Conservation (phyloP, 92 coral and sea anemone species). For the Parazoanthus swiftii region DNA sequence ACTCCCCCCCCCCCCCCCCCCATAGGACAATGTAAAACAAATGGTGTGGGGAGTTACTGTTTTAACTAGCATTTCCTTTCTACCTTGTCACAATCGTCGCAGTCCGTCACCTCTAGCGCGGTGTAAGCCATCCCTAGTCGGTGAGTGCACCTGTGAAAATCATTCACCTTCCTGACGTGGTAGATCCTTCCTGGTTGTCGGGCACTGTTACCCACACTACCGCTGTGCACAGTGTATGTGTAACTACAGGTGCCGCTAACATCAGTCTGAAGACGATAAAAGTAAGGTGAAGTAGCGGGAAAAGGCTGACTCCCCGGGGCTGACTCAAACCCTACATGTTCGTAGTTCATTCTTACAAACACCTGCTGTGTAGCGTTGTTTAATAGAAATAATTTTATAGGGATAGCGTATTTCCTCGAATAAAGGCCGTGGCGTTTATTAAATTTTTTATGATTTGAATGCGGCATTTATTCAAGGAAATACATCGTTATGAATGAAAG, state of each 20-base stretch:
- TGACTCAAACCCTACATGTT: too few relatives aligned
- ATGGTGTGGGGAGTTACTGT: too few relatives aligned
- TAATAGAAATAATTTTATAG: too few relatives aligned
- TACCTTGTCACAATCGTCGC: constrained; percentile 30
- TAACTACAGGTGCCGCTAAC: constrained; percentile 18
- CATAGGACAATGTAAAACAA: background rate
- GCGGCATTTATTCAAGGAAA: too few relatives aligned
- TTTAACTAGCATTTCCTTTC: too few relatives aligned
- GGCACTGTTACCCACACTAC: background rate
- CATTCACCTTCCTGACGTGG: constrained; percentile 19
- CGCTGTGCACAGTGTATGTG: constrained; percentile 2
- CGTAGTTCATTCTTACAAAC: too few relatives aligned
- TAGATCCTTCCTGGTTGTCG: background rate
- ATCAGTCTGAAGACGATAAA: constrained; percentile 11
- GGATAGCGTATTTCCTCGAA: too few relatives aligned
- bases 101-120: constrained; percentile 24
- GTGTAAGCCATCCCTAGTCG: constrained; percentile 9
- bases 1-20: background rate
- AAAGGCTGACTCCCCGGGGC: too few relatives aligned
- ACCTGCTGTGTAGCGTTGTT: too few relatives aligned
- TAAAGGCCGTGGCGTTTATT: too few relatives aligned
- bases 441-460: too few relatives aligned
- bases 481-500: too few relatives aligned
- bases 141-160: constrained; percentile 20
- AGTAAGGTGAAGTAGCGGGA: background rate